Base-by-base conservation (phyloP, 2,797 vertebrate genomes). In the Glyptemys insculpta region DNA sequence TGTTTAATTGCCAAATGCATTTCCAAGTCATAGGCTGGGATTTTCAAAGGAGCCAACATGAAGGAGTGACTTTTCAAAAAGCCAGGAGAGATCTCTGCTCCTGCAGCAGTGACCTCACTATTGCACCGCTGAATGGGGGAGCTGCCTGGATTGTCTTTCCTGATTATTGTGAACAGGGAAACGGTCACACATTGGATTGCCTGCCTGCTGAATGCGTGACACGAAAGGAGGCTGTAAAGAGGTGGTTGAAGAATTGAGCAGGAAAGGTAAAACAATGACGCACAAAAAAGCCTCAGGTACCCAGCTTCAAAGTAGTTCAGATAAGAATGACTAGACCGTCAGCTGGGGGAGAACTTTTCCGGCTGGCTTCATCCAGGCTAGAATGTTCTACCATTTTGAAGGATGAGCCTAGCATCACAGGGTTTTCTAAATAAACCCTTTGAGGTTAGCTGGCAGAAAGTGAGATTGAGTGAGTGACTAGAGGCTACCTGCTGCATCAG, bases 101-200 rank as follows among this genome's bases (percentile, higher is more conserved):
- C 14, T 5, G 56, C 47, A 68, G 72, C 81, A 96, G 81, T 34
- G 44, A 53, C 94, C 74, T 86, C 78, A 44, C 80, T 79, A 81
- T 68, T 47, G 59, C 89, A 92, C 50, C 80, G 49, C 52, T 52
- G 19, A 44, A 47, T 5, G 23, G n/a, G 65, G 21, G 34, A 72
- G 9, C 21, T n/a, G 87, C 90, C 83, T 93, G 78, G 76, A 88
- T 94, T 91, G 92, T 93, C 88, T 87, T 34, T 72, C 37, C 49
- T 89, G 83, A 19, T 49, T 95, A 31, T 91, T 91, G 49, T 21
- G 52, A 19, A 53, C 7, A 53, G 19, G 19, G 19, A 19, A 53
- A 19, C 6, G 3, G 52, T 53, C 52, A 53, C 52, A 21, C 85
- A 37, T 34, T 59, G 27, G 57, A 87, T 9, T 91, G 47, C 72